A percentile compares a stretch with the other conserved stretches of the same genome.
Conservation (phyloP, 2,797 vertebrate genomes). For the Tragopan temminckii region DNA sequence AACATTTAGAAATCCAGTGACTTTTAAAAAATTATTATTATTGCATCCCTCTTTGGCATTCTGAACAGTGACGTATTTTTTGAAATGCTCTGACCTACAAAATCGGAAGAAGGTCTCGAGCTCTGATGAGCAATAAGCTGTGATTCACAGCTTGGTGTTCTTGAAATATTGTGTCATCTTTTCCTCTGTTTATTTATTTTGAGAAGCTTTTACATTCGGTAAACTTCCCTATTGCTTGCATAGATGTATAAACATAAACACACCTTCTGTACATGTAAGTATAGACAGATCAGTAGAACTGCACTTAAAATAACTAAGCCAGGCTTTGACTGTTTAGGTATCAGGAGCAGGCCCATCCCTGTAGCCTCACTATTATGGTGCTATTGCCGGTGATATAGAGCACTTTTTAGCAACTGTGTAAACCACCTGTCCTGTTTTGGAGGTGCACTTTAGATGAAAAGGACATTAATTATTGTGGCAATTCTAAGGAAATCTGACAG, state of each 20-base stretch:
- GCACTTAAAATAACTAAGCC: neutral
- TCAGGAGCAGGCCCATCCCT: neutral
- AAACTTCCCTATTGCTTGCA: neutral
- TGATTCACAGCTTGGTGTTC: neutral
- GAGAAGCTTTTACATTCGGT: neutral
- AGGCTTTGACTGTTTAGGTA: neutral
- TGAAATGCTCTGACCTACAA: neutral
- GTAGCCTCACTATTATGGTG: neutral
- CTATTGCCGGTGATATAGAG: neutral
- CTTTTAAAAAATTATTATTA: neutral
- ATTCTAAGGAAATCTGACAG: conserved; percentile 3
- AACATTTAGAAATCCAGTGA: neutral
- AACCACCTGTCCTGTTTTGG: conserved; percentile 2
- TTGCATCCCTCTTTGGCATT: neutral
- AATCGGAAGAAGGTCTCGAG: neutral
- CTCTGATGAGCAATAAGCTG: neutral
- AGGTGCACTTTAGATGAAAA: neutral
- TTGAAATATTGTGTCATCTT: neutral
- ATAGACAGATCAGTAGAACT: neutral
- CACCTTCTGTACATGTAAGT: fast-evolving
- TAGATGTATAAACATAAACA: neutral
- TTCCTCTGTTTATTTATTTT: neutral
- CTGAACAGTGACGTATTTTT: neutral
- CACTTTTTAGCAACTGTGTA: neutral
- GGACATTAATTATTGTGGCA: neutral